Evolutionary conservation across 2,888 invertebrate genomes (phyloP).

Genomic region (Trichogramma evanescens): DNA sequence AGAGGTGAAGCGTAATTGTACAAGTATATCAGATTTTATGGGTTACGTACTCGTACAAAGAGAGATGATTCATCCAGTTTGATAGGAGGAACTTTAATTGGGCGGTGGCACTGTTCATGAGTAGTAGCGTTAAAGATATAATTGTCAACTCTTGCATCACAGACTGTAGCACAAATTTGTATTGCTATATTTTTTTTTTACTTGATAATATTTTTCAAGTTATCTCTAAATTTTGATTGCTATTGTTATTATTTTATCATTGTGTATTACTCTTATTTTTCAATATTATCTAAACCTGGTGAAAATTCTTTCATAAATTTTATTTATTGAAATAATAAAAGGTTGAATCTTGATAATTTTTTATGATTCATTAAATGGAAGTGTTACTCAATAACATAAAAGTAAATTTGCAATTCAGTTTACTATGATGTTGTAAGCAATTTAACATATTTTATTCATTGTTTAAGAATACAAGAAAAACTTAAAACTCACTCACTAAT

Average conservation of each 20-base stretch:
- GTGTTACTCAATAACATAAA: neutral
- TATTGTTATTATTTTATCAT: neutral
- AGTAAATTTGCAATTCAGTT: neutral
- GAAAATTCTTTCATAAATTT: neutral
- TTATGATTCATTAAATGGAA: constrained; percentile 4
- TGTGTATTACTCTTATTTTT: neutral
- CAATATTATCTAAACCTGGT: neutral
- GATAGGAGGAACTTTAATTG: constrained; percentile 22
- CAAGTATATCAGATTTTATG: constrained; percentile 15
- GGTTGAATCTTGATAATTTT: neutral
- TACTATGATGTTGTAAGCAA: no score
- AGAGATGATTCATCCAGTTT: constrained; percentile 22
- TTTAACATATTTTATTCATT: no score
- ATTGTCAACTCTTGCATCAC: neutral
- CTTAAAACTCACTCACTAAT: neutral
- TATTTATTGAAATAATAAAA: neutral
- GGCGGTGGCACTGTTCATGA: constrained; percentile 24
- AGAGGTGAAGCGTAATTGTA: constrained; percentile 1
- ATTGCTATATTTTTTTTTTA: no score
- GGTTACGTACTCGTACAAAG: constrained; percentile 13
- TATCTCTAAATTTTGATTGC: constrained; percentile 2
- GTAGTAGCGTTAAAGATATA: constrained; percentile 12
- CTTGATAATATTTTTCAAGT: no score
- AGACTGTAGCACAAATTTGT: no score
- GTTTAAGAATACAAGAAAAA: neutral